Evolutionary conservation across 2,888 invertebrate species (phyloP).

Genomic region (Cephus runcator): DNA sequence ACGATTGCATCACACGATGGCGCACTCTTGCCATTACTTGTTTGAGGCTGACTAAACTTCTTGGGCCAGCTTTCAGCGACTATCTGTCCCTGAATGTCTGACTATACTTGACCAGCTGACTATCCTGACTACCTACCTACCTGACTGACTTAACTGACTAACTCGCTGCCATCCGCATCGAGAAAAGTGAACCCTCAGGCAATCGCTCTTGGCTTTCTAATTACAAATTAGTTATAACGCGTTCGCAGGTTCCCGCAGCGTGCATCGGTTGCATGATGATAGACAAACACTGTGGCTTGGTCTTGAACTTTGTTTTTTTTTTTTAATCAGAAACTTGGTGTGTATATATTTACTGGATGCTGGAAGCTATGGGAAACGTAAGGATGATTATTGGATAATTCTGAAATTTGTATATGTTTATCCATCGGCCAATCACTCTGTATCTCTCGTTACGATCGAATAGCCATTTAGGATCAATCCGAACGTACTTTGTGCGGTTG

Average conservation of each 20-base stretch:
- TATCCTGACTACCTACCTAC: not conserved
- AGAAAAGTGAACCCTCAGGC: slow-evolving; percentile 12
- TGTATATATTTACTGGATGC: not conserved
- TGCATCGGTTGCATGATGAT: not conserved
- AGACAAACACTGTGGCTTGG: not conserved
- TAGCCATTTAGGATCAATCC: not conserved
- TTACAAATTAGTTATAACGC: slow-evolving; percentile 32
- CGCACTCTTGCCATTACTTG: not conserved
- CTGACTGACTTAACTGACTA: not conserved
- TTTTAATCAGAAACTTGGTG: not conserved
- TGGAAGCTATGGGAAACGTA: not conserved
- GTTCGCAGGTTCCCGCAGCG: slow-evolving; percentile 2
- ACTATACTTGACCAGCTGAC: not conserved
- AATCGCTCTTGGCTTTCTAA: slow-evolving; percentile 29
- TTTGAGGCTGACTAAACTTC: slow-evolving; percentile 3
- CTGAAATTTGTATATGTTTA: not conserved
- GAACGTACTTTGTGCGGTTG: not conserved
- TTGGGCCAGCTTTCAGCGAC: not conserved
- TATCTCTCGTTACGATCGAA: not conserved
- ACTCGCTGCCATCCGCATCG: slow-evolving; percentile 15
- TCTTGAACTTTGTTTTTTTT: not conserved
- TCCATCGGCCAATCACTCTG: not conserved
- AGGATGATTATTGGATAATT: not conserved
- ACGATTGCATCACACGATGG: not conserved
- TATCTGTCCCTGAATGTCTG: not conserved